These are phyloP conservation scores for Crocallis elinguaria DNA, from an alignment of 2,888 invertebrate species.

Conservation along the genomic window DNA sequence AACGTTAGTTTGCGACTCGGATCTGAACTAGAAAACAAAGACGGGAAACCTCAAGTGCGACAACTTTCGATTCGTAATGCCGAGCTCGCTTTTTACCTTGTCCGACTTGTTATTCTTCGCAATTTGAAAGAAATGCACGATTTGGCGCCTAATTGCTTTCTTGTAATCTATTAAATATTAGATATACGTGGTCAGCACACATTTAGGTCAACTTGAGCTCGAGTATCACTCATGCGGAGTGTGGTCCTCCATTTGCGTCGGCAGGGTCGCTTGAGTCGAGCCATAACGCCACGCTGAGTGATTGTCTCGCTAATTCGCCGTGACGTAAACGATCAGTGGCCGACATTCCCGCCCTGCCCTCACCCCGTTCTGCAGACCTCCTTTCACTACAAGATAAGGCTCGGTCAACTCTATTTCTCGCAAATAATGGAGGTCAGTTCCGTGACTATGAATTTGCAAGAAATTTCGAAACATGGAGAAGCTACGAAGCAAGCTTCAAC, in stretches of 20 bases:
- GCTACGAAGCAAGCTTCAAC: constrained; percentile 6
- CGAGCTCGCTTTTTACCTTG: background rate
- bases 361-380: constrained; percentile 26
- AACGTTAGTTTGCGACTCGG: constrained; percentile 20
- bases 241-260: constrained; percentile 69
- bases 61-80: constrained; percentile 12
- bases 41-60: constrained; percentile 10
- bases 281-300: constrained; percentile 67
- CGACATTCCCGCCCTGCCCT: constrained; percentile 30
- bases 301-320: constrained; percentile 73
- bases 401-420: constrained; percentile 39
- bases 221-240: constrained; percentile 64
- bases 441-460: constrained; percentile 30
- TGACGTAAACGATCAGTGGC: constrained; percentile 55
- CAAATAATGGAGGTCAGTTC: constrained; percentile 40
- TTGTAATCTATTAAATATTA: constrained; percentile 15
- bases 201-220: constrained; percentile 54
- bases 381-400: constrained; percentile 41
- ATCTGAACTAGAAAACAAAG: constrained; percentile 28
- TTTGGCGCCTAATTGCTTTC: background rate
- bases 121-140: background rate
- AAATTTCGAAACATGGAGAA: too few species aligned
- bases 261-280: constrained; percentile 51
- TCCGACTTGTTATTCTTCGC: background rate
- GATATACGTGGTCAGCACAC: constrained; percentile 41